phyloP scores from a whole-genome alignment of 2,113 vertebrate species.

The Panurus biarmicus region DNA sequence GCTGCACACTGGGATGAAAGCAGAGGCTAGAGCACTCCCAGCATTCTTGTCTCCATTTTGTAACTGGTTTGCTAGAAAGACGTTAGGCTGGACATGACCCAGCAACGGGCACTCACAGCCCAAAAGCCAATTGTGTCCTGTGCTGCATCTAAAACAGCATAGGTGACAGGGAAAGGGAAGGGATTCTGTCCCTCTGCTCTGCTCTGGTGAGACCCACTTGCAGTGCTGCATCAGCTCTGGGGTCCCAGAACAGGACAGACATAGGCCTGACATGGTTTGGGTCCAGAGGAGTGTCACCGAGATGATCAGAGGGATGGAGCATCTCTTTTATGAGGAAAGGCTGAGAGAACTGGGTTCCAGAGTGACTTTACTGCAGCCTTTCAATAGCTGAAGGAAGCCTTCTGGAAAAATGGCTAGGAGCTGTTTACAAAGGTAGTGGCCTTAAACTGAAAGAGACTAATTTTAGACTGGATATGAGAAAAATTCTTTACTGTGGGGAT shows the following conservation, averaged over 20 bases:
- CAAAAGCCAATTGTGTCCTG: accelerated
- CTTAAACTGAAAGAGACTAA: background rate
- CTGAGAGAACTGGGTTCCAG: background rate
- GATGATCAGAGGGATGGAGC: background rate
- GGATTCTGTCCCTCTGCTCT: background rate
- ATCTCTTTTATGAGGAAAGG: accelerated
- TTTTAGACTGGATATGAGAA: background rate
- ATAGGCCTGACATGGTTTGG: accelerated
- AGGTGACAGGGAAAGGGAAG: accelerated
- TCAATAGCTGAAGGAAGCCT: background rate
- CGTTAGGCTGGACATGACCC: background rate
- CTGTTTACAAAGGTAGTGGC: background rate
- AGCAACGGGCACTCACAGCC: background rate
- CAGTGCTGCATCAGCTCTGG: background rate
- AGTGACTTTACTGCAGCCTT: background rate
- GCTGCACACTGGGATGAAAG: background rate
- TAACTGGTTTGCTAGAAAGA: background rate
- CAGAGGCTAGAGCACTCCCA: background rate
- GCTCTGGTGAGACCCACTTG: background rate
- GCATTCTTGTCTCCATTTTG: background rate
- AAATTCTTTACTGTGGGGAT: background rate
- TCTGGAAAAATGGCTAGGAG: background rate
- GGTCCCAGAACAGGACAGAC: background rate
- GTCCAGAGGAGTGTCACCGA: background rate
- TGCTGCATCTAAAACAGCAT: background rate